Conservation (phyloP, 2,888 invertebrate genomes). For the Pterobdella sp. region DNA sequence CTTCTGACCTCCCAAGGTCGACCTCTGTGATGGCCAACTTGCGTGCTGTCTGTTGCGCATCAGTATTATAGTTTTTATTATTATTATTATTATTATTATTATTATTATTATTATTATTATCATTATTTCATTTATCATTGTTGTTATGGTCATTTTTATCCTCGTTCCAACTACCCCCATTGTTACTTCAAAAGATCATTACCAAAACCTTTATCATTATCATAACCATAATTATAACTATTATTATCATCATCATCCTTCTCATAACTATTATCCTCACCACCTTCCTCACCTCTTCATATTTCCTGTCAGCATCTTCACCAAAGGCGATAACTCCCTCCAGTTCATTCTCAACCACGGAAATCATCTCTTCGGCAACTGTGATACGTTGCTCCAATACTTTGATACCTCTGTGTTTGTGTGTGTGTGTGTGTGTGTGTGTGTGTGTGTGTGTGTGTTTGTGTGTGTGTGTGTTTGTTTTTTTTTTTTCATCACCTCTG, state of each 20-base stretch:
- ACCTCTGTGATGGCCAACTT: conserved; percentile 99
- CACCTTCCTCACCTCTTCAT: conserved; percentile 69
- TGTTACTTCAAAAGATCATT: too few relatives aligned
- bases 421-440: neutral
- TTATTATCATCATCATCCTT: neutral
- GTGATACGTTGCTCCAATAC: conserved; percentile 98
- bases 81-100: neutral
- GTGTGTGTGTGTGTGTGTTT: neutral
- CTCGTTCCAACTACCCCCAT: too few relatives aligned
- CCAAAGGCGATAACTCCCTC: conserved; percentile 99
- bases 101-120: neutral
- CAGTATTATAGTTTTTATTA: neutral
- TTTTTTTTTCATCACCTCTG: conserved; percentile 90
- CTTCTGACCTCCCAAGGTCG: conserved; percentile 97
- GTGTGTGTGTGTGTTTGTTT: neutral
- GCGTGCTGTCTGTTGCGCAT: conserved; percentile 84
- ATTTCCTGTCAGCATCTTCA: conserved; percentile 99
- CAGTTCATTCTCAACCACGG: conserved; percentile 54
- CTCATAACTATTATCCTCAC: neutral
- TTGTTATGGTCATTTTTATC: too few relatives aligned
- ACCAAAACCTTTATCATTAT: neutral
- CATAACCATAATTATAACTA: neutral
- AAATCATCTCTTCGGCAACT: conserved; percentile 99
- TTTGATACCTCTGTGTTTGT: conserved; percentile 70
- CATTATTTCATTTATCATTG: neutral